A percentile compares a stretch with the other conserved stretches of the same genome.
phyloP scores from a whole-genome alignment of 1,140 invertebrate species.

The Magallana ariakensis region DNA sequence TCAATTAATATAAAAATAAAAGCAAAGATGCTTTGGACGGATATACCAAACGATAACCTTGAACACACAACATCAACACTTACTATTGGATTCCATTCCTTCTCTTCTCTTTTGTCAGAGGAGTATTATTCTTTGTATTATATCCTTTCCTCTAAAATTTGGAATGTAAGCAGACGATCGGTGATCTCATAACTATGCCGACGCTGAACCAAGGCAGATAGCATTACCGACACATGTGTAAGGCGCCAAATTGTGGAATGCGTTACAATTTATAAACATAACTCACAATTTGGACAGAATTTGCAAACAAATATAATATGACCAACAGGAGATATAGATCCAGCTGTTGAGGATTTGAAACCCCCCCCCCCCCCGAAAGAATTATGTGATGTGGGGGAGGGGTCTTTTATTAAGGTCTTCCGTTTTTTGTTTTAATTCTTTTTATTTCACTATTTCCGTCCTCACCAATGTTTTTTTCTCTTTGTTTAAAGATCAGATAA shows the following conservation, averaged over 20 bases:
- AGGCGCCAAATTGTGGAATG: conserved; percentile 8
- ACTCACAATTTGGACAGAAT: not conserved
- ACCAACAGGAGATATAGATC: too few species aligned
- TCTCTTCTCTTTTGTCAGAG: not conserved
- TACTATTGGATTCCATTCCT: conserved; percentile 1
- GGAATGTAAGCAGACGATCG: not conserved
- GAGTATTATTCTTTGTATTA: not conserved
- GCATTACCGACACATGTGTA: not conserved
- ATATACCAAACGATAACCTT: conserved; percentile 1
- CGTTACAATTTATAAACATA: conserved; percentile 4
- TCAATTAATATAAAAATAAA: not conserved
- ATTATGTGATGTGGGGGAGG: too few species aligned
- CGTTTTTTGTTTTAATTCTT: too few species aligned
- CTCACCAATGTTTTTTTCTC: too few species aligned
- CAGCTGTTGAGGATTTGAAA: too few species aligned
- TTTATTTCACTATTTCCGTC: too few species aligned
- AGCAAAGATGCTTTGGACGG: not conserved
- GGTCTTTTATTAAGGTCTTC: too few species aligned
- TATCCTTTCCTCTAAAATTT: not conserved
- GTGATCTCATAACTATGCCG: conserved; percentile 17
- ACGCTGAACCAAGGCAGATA: not conserved
- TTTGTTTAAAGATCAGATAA: too few species aligned
- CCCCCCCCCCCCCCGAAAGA: too few species aligned
- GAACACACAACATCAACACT: not conserved
- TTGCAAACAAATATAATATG: not conserved